Evolutionary conservation across 2,888 invertebrate genomes (phyloP).

Genomic region (Rhingia campestris): DNA sequence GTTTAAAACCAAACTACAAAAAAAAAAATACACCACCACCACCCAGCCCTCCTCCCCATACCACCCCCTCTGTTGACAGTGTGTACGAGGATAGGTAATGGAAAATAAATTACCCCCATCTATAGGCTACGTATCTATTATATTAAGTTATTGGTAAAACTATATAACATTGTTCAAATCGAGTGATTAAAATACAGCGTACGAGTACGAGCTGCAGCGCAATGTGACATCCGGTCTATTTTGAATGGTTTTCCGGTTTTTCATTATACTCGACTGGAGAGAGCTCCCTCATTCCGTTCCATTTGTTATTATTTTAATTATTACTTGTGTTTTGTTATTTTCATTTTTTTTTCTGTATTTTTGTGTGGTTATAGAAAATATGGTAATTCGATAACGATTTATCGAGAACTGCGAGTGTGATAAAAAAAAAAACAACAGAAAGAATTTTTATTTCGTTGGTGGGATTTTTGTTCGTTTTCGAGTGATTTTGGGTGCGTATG

Average conservation of each 20-base stretch:
- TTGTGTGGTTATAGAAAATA: constrained; percentile 52
- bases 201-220: constrained; percentile 31
- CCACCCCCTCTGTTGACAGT: not conserved
- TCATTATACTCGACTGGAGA: constrained; percentile 9
- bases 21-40: not conserved
- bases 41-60: not conserved
- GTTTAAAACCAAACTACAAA: constrained; percentile 40
- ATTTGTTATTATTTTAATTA: constrained; percentile 67
- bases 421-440: too few relatives aligned
- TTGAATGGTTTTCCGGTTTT: constrained; percentile 74
- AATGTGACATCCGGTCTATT: constrained; percentile 72
- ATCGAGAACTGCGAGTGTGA: constrained; percentile 60
- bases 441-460: constrained; percentile 26
- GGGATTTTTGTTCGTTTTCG: constrained; percentile 19
- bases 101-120: constrained; percentile 9
- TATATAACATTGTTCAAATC: constrained; percentile 64
- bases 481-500: constrained; percentile 31
- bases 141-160: constrained; percentile 70
- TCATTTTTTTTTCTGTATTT: constrained; percentile 19
- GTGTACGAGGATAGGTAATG: not conserved
- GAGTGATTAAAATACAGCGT: constrained; percentile 59
- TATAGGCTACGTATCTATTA: not conserved
- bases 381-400: constrained; percentile 72
- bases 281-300: constrained; percentile 36
- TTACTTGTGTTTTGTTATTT: constrained; percentile 41